Evolutionary conservation across 2,113 vertebrate genomes (phyloP).

Genomic region (Neopipo cinnamomea): DNA sequence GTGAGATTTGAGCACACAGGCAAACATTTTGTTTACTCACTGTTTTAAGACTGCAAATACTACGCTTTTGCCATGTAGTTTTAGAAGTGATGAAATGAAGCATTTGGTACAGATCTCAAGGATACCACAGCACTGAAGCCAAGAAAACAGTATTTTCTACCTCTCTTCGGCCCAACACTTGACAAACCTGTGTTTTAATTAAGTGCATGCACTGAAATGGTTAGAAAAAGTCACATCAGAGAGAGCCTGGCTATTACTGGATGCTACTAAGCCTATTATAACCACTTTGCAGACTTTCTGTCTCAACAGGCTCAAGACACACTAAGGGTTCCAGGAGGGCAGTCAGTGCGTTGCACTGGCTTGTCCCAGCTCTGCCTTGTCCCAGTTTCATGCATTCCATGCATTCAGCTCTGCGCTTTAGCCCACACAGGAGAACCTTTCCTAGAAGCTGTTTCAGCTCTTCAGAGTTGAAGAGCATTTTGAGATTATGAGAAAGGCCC

Average conservation of each 20-base stretch:
- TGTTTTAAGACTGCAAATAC: not conserved
- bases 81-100: not conserved
- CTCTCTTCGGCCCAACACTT: not conserved
- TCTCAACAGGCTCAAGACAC: not conserved
- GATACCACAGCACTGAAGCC: rapidly evolving
- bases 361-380: not conserved
- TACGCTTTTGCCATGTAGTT: not conserved
- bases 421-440: not conserved
- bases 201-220: not conserved
- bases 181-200: not conserved
- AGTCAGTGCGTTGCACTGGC: rapidly evolving
- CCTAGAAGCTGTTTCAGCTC: not conserved
- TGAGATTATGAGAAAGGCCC: not conserved
- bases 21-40: not conserved
- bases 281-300: not conserved
- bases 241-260: not conserved
- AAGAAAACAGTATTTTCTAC: not conserved
- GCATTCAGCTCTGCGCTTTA: not conserved
- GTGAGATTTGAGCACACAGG: not conserved
- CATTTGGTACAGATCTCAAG: not conserved
- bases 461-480: not conserved
- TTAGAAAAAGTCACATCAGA: not conserved
- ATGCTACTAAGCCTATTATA: not conserved
- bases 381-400: not conserved
- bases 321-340: not conserved